Percentiles rank a stretch among this genome's conserved stretches.
Conservation (phyloP, 2,113 vertebrate genomes). For the Mungos mungo region DNA sequence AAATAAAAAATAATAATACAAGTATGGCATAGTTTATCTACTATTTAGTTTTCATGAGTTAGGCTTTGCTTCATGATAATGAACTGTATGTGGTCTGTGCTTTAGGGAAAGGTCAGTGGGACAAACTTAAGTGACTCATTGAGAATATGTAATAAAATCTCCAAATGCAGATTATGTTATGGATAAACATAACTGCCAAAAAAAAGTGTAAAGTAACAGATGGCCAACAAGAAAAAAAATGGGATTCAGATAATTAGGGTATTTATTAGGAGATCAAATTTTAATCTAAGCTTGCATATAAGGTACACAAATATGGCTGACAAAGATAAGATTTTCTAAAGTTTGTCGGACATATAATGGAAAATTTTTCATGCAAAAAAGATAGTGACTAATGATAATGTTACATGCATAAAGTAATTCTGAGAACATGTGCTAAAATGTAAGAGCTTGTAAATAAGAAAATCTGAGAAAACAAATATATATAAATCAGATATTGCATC, state of each 20-base stretch:
- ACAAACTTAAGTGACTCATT: slow-evolving; percentile 24
- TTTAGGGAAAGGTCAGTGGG: background rate
- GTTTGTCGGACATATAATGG: background rate
- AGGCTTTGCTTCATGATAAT: background rate
- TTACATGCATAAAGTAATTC: background rate
- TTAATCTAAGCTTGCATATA: slow-evolving; percentile 12
- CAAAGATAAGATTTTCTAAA: background rate
- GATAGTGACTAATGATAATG: background rate
- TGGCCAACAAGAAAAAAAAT: slow-evolving; percentile 25
- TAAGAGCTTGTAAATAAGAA: background rate
- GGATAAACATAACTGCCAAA: slow-evolving; percentile 37
- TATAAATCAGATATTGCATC: background rate
- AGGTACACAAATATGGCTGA: background rate
- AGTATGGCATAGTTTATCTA: background rate
- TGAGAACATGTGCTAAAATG: background rate
- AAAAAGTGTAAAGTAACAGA: slow-evolving; percentile 53
- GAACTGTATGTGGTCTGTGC: background rate
- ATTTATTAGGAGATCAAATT: slow-evolving; percentile 28
- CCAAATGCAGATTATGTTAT: slow-evolving; percentile 1
- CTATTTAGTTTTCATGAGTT: background rate
- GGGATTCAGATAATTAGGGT: slow-evolving; percentile 10
- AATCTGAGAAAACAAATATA: background rate
- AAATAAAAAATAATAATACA: background rate
- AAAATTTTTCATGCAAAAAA: background rate
- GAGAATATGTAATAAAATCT: background rate